A percentile compares a stretch with the other conserved stretches of the same genome.
Evolutionary conservation across 2,888 invertebrate species (phyloP).

Genomic region (Osmoderma eremita): DNA sequence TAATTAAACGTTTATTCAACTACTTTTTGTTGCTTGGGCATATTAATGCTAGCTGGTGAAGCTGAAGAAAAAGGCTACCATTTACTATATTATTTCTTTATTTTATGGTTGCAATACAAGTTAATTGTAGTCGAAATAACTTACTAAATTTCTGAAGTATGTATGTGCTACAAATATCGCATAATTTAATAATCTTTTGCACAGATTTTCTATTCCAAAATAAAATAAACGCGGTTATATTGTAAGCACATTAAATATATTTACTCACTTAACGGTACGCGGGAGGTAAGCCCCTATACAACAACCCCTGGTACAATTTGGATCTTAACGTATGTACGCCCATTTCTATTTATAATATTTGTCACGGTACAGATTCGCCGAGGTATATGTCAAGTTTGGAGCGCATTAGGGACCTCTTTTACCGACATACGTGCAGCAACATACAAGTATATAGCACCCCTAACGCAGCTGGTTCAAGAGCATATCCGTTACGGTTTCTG

Average conservation of each 20-base stretch:
- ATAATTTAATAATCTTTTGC: background rate
- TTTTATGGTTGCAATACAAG: too few relatives aligned
- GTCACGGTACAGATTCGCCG: slow-evolving; percentile 45
- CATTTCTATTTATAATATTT: slow-evolving; percentile 48
- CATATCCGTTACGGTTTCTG: slow-evolving; percentile 42
- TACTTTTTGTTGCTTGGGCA: too few relatives aligned
- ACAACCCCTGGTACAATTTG: slow-evolving; percentile 36
- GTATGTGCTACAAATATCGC: too few relatives aligned
- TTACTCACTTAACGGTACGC: slow-evolving; percentile 25
- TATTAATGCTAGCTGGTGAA: too few relatives aligned
- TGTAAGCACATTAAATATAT: slow-evolving; percentile 14
- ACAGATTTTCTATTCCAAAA: background rate
- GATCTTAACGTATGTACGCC: slow-evolving; percentile 45
- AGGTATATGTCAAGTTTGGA: slow-evolving; percentile 27
- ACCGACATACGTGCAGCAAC: slow-evolving; percentile 16
- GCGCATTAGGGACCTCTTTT: slow-evolving; percentile 37
- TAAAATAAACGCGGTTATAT: background rate
- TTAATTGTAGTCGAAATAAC: too few relatives aligned
- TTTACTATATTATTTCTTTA: too few relatives aligned
- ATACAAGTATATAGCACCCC: slow-evolving; percentile 18
- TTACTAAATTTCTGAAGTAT: too few relatives aligned
- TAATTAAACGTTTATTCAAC: too few relatives aligned
- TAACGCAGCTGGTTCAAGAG: slow-evolving; percentile 43
- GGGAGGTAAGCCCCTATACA: slow-evolving; percentile 10
- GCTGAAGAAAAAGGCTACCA: too few relatives aligned